These are phyloP conservation scores for Sebastes matsubarae DNA, from an alignment of 2,797 vertebrate species.

Conservation along the genomic window DNA sequence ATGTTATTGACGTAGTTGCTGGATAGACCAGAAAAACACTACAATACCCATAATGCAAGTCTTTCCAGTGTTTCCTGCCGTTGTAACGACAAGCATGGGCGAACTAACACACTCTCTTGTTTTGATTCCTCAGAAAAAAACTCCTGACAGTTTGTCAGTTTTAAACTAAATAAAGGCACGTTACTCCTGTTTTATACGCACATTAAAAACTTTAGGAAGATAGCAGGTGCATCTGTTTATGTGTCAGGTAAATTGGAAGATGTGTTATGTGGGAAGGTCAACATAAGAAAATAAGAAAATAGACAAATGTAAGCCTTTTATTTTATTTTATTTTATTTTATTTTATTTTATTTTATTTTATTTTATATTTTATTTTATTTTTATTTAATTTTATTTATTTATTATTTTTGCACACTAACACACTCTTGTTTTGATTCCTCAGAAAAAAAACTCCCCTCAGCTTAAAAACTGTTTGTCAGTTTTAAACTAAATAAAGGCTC, in stretches of 20 bases:
- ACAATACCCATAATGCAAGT: constrained; percentile 58
- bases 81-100: constrained; percentile 40
- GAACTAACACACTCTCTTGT: constrained; percentile 15
- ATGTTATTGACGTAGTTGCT: rapidly evolving
- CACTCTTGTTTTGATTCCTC: background rate
- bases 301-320: too few relatives aligned
- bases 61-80: background rate
- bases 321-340: too few relatives aligned
- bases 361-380: too few relatives aligned
- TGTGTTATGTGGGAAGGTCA: background rate
- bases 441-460: background rate
- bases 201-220: background rate
- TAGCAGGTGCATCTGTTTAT: constrained; percentile 6
- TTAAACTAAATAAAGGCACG: background rate
- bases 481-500: too few relatives aligned
- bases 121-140: constrained; percentile 18
- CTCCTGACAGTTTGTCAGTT: background rate
- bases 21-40: constrained; percentile 6
- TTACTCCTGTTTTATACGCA: too few relatives aligned
- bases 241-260: background rate
- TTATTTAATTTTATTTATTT: too few relatives aligned
- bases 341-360: too few relatives aligned
- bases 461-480: background rate
- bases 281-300: too few relatives aligned
- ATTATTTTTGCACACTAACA: background rate